These are phyloP conservation scores for Rhaphigaster nebulosa DNA, from an alignment of 2,888 invertebrate genomes.

Conservation along the genomic window DNA sequence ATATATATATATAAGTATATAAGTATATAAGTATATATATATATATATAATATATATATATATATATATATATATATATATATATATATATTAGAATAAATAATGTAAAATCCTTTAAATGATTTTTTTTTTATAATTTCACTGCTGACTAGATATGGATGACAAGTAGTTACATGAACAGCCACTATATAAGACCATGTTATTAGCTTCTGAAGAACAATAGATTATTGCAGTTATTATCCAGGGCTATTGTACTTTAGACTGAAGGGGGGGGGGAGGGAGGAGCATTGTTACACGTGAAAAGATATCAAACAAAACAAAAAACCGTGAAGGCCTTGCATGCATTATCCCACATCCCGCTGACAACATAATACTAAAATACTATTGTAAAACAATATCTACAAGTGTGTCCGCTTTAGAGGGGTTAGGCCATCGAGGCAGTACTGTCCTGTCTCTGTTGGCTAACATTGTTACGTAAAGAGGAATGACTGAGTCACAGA, in stretches of 20 bases:
- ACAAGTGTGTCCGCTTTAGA: background rate
- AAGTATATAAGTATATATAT: too few relatives aligned
- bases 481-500: constrained; percentile 2
- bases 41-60: too few relatives aligned
- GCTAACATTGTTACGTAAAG: background rate
- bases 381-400: background rate
- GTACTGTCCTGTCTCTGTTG: background rate
- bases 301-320: constrained; percentile 6
- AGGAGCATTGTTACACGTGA: background rate
- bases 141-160: background rate
- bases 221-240: background rate
- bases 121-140: background rate
- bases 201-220: background rate
- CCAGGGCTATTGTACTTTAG: background rate
- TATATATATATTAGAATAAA: too few relatives aligned
- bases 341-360: background rate
- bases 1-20: too few relatives aligned
- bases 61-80: too few relatives aligned
- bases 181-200: background rate
- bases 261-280: too few relatives aligned
- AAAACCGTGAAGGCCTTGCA: constrained; percentile 13
- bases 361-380: background rate
- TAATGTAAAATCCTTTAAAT: background rate
- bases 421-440: background rate
- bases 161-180: background rate